Base-by-base conservation (phyloP, 2,113 vertebrate species). In the Anarrhichthys ocellatus region DNA sequence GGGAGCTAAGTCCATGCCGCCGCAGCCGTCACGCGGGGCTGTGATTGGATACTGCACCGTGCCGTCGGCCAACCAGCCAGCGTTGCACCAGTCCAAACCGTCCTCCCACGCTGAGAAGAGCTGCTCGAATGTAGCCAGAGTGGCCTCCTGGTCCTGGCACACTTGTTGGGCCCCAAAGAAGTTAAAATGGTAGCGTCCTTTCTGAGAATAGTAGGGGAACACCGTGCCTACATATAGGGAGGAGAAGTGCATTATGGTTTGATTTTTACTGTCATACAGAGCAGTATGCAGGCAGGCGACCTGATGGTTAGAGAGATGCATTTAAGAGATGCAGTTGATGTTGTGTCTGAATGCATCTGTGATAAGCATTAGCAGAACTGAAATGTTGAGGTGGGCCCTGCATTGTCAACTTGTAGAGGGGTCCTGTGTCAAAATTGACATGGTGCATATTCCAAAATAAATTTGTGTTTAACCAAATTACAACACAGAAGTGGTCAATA, bases 21-120 rank as follows among this genome's bases (percentile, higher is more conserved):
- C 95, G 6, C 95, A 96, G 78, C 92, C 91, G 0, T 88, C 91
- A 3, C 96, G 95, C 0, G 97, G 95, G 0, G 76, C 91, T 32
- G 81, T 70, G 13, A 99, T 96, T 13, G 98, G 97, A 87, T 99
- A 99, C 90, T 97, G 97, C 67, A 95, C 94, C 0, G 97, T 97
- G 83, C 97, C 97, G 0, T 98, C 98, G 0, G 96, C 96, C 92
- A 99, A 86, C 98, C 97, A 99, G 80, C 98, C 97, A 0, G 97
- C 96, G 0, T 94, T 94, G 1, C 98, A 99, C 91, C 94, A 96
- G 85, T 99, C 97, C 34, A 99, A 91, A 46, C 94, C 95, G 0
- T 82, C 89, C 78, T 96, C 96, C 97, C 97, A 99, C 2, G 96
- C 96, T 0, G 95, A 81, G 68, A 96, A 98, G 11, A 99, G 96